phyloP scores from a whole-genome alignment of 2,113 vertebrate species.

The Crotalus viridis region DNA sequence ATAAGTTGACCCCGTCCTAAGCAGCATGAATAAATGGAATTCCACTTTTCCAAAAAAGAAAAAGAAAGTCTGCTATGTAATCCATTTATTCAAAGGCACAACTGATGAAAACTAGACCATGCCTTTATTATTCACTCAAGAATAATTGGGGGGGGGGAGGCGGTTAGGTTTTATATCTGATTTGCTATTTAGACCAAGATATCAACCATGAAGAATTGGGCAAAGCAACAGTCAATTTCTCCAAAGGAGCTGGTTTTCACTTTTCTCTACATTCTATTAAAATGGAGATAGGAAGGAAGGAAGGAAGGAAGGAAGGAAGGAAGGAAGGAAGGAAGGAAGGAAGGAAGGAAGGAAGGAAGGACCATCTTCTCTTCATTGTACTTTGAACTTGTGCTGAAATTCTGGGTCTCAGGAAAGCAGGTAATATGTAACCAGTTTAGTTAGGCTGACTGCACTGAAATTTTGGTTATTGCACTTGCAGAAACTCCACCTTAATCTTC shows the following conservation, averaged over 20 bases:
- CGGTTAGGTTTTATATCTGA: background rate
- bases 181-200: background rate
- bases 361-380: background rate
- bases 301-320: too few relatives aligned
- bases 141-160: background rate
- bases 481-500: background rate
- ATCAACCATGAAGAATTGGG: background rate
- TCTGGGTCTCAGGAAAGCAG: background rate
- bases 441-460: background rate
- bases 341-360: background rate
- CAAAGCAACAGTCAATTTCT: background rate
- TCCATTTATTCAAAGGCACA: background rate
- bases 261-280: background rate
- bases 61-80: background rate
- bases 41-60: background rate
- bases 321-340: background rate
- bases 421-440: background rate
- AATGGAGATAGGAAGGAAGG: background rate
- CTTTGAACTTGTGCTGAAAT: background rate
- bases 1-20: background rate
- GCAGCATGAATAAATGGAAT: background rate
- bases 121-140: background rate
- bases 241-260: background rate
- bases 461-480: background rate
- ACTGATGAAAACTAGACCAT: background rate